These are phyloP conservation scores for Numenius phaeopus DNA, from an alignment of 2,797 vertebrate genomes.

Conservation along the genomic window DNA sequence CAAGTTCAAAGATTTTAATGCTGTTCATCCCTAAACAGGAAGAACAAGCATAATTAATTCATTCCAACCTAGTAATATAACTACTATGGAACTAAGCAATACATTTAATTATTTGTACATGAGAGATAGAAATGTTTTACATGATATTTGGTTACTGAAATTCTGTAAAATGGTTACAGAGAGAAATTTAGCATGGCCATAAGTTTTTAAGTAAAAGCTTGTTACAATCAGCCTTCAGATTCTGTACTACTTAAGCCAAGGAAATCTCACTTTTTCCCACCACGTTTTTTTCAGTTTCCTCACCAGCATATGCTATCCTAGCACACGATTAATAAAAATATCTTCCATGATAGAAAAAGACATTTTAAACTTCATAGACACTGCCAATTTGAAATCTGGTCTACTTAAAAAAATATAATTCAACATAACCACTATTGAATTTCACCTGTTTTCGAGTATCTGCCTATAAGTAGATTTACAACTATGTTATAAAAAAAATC, in stretches of 20 bases:
- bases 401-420: background rate
- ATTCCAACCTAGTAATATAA: background rate
- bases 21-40: background rate
- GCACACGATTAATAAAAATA: constrained; percentile 17
- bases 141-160: background rate
- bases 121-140: background rate
- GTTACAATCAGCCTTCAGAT: background rate
- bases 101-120: background rate
- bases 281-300: background rate
- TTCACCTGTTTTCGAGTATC: background rate
- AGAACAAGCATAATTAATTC: background rate
- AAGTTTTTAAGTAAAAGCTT: background rate
- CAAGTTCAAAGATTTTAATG: background rate
- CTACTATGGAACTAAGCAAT: background rate
- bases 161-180: background rate
- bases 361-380: background rate
- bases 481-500: background rate
- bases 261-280: background rate
- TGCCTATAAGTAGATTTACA: background rate
- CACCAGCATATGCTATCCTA: constrained; percentile 15
- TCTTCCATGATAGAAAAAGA: background rate
- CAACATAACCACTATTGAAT: background rate
- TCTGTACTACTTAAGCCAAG: background rate
- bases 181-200: background rate
- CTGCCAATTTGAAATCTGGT: background rate